These are phyloP conservation scores for Hirtodrosophila cameraria DNA, from an alignment of 2,888 invertebrate species.

Conservation along the genomic window DNA sequence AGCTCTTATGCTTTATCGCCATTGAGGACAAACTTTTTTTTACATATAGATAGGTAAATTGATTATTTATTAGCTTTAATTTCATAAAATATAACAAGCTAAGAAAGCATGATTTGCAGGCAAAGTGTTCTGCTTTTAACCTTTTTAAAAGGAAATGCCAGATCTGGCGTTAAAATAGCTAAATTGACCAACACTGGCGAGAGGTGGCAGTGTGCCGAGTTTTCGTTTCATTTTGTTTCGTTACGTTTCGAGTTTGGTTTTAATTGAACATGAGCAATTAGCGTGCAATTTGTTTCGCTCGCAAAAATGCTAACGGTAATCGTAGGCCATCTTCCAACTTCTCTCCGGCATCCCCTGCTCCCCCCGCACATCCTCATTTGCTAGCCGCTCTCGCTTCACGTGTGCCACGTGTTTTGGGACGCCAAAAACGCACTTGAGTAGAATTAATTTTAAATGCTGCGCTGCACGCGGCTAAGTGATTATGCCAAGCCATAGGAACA, in stretches of 20 bases:
- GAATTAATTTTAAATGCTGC: slow-evolving; percentile 81
- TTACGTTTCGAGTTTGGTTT: slow-evolving; percentile 49
- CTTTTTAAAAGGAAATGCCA: no score
- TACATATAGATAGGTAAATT: no score
- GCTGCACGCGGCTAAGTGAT: slow-evolving; percentile 80
- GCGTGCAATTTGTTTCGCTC: slow-evolving; percentile 80
- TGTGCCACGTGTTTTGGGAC: slow-evolving; percentile 60
- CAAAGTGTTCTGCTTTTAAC: no score
- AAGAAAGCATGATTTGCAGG: no score
- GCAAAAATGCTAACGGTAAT: slow-evolving; percentile 67
- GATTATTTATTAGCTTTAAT: no score
- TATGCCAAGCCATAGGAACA: slow-evolving; percentile 55
- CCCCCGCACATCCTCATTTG: background rate
- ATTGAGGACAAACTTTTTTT: no score
- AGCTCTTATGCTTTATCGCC: no score
- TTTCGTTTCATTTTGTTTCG: slow-evolving; percentile 15
- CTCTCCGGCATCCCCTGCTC: background rate
- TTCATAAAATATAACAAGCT: no score
- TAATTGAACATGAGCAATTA: slow-evolving; percentile 82
- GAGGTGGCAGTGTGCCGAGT: background rate
- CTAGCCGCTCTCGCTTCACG: slow-evolving; percentile 19
- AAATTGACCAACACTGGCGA: background rate
- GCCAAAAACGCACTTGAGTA: slow-evolving; percentile 78
- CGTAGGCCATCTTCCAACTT: slow-evolving; percentile 5
- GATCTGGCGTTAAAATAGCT: no score